A percentile compares a stretch with the other conserved stretches of the same genome.
phyloP scores from a whole-genome alignment of 2,888 invertebrate species.

The Patella caerulea region DNA sequence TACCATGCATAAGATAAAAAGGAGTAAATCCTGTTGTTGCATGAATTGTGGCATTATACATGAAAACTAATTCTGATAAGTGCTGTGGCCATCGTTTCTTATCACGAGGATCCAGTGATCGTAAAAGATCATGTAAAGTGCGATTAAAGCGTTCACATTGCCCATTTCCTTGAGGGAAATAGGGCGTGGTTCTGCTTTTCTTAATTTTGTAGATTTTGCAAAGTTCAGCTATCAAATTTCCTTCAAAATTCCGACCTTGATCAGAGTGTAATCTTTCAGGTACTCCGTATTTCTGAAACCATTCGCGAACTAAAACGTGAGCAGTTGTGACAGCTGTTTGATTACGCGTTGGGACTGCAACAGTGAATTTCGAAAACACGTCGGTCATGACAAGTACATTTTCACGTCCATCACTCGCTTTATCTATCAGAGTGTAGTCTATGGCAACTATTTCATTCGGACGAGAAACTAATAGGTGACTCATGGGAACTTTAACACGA shows the following conservation, averaged over 20 bases:
- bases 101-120: conserved; percentile 11
- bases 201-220: conserved; percentile 30
- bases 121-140: conserved; percentile 26
- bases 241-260: conserved; percentile 25
- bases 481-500: conserved; percentile 25
- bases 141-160: conserved; percentile 29
- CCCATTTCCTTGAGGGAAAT: conserved; percentile 25
- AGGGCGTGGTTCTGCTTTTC: conserved; percentile 28
- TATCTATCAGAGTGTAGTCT: conserved; percentile 43
- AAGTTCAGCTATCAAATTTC: conserved; percentile 24
- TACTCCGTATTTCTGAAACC: conserved; percentile 29
- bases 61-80: conserved; percentile 15
- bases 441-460: conserved; percentile 43
- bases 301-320: conserved; percentile 27
- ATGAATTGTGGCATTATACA: conserved; percentile 27
- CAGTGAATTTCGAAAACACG: conserved; percentile 31
- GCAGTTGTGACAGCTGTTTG: conserved; percentile 27
- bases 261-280: conserved; percentile 26
- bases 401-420: conserved; percentile 33
- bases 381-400: conserved; percentile 49
- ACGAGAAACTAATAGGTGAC: conserved; percentile 30
- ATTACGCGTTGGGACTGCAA: conserved; percentile 23
- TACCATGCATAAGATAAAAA: conserved; percentile 26
- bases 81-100: conserved; percentile 28
- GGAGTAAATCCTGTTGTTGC: conserved; percentile 23